These are phyloP conservation scores for Camarhynchus parvulus DNA, from an alignment of 2,113 vertebrate species.

Conservation along the genomic window DNA sequence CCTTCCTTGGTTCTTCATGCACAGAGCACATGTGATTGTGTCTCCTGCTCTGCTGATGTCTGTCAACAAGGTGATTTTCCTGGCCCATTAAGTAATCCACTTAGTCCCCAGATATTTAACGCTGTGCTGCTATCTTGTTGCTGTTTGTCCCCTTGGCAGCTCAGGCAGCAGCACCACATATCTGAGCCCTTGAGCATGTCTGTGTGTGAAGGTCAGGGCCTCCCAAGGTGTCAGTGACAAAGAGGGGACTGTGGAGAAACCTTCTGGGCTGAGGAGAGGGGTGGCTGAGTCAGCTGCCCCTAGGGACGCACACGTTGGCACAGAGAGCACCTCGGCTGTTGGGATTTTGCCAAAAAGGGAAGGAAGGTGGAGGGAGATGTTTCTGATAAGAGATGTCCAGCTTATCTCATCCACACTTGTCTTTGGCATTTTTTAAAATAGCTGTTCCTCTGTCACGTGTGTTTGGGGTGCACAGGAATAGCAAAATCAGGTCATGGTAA, in stretches of 20 bases:
- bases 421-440: constrained; percentile 47
- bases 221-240: constrained; percentile 5
- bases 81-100: background rate
- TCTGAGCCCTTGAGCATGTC: background rate
- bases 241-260: background rate
- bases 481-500: constrained; percentile 4
- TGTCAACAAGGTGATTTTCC: constrained; percentile 10
- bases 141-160: constrained; percentile 35
- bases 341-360: constrained; percentile 7
- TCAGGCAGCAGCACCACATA: background rate
- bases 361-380: constrained; percentile 19
- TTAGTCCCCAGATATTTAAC: constrained; percentile 18
- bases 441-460: background rate
- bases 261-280: background rate
- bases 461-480: background rate
- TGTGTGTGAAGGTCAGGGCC: background rate
- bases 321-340: background rate
- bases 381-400: background rate
- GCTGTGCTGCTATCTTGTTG: background rate
- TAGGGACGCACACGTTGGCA: background rate
- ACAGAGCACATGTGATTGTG: background rate
- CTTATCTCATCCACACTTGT: background rate
- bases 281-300: background rate
- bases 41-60: background rate
- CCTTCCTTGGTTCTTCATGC: background rate